Base-by-base conservation (phyloP, 2,797 vertebrate species). In the Prionace glauca region DNA sequence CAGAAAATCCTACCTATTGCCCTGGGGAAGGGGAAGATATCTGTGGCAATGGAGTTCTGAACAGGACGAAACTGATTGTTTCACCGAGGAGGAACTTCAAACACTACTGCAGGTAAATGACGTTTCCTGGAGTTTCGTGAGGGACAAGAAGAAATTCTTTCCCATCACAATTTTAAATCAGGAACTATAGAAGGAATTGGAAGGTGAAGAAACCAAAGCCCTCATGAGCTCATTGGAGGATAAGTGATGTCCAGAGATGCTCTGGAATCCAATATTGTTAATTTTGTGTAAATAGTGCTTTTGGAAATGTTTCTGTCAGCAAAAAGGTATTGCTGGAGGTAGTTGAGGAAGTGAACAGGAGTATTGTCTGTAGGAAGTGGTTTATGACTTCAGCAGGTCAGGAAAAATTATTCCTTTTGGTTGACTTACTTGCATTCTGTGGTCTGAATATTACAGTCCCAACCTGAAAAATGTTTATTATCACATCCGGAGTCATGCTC, bases 1-100 rank as follows among this genome's bases (percentile, higher is more conserved):
- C 97, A 97, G 96, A 98, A 98, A 96, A 96, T 98, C 32, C 96
- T 97, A 41, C 96, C 98, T 0, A 2, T 98, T 69, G 96, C 97
- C 96, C 96, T 98, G 87, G 98, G 97, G 45, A 98, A 96, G 22
- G 97, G 98, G 62, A 98, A 98, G 96, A 97, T 98, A 95, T 97
- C 97, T 0, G 97, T 98, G 88, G 88, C 97, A 97, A 65, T 97
- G 97, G 88, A 96, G 95, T 95, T 94, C 93, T 86, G 95, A 96
- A 67, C 96, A 96, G 29, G 97, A 97, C 88, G 96, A 97, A 81
- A 77, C 97, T 65, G 96, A 97, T 32, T 96, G 91, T 81, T 84
- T 97, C 74, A 96, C 97, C 81, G 97, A 98, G 95, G 97, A 98
- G 62, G 97, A 98, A 4, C 95, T 97, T 18, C 96, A 97, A 16